These are phyloP conservation scores for Caranx melampygus DNA, from an alignment of 2,113 vertebrate genomes.

Conservation along the genomic window DNA sequence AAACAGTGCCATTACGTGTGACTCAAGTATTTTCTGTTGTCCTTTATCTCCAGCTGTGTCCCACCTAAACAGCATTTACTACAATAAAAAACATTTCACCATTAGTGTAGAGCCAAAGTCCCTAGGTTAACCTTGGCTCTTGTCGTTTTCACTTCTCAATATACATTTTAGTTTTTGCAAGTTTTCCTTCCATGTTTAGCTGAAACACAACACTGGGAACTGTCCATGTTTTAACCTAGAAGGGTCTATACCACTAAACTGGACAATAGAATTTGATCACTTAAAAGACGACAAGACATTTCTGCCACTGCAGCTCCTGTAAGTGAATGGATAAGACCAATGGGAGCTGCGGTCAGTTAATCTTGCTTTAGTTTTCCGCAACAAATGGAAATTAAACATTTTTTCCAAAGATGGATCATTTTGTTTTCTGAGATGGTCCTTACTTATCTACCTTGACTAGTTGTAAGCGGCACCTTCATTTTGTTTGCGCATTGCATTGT, in stretches of 20 bases:
- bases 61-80: neutral
- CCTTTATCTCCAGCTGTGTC: slow-evolving; percentile 14
- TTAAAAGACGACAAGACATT: neutral
- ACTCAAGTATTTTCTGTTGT: slow-evolving; percentile 4
- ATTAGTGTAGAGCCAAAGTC: neutral
- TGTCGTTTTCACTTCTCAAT: neutral
- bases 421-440: slow-evolving; percentile 10
- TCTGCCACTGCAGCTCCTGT: neutral
- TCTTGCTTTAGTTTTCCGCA: neutral
- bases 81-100: neutral
- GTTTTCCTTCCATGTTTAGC: slow-evolving; percentile 2
- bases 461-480: neutral
- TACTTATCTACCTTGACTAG: neutral
- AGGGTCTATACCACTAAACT: neutral
- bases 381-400: neutral
- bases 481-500: neutral
- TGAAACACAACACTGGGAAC: neutral
- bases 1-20: neutral
- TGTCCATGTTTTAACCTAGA: neutral
- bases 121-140: neutral
- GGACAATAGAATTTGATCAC: neutral
- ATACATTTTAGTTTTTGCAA: neutral
- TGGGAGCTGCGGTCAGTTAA: slow-evolving; percentile 1
- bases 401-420: slow-evolving; percentile 35
- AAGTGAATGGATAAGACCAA: neutral